Percentiles rank a stretch among this genome's conserved stretches.
Evolutionary conservation across 2,888 invertebrate species (phyloP).

Genomic region (Oeneis ivallda): DNA sequence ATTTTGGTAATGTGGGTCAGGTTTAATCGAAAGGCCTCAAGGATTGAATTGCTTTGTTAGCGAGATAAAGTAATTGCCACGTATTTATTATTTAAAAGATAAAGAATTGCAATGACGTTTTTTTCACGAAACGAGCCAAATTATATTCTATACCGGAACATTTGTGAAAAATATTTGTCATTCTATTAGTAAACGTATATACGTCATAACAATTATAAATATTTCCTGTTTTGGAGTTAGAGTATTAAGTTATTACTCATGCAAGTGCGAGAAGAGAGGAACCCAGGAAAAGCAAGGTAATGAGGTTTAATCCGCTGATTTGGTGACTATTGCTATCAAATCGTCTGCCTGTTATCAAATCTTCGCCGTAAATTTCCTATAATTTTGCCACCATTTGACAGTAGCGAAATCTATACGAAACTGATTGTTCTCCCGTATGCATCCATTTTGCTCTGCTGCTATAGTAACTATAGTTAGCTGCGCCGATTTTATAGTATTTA

Average conservation of each 20-base stretch:
- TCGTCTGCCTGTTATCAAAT: too few relatives aligned
- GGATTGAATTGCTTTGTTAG: slow-evolving; percentile 36
- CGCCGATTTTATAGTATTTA: too few relatives aligned
- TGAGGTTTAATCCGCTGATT: too few relatives aligned
- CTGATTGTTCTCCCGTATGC: too few relatives aligned
- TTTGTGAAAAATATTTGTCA: slow-evolving; percentile 20
- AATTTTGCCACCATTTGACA: too few relatives aligned
- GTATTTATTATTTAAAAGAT: slow-evolving; percentile 18
- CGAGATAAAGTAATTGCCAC: slow-evolving; percentile 22
- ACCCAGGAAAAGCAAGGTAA: too few relatives aligned
- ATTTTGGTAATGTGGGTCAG: slow-evolving; percentile 48
- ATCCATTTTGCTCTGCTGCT: too few relatives aligned
- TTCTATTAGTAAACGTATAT: background rate
- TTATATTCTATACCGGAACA: slow-evolving; percentile 11
- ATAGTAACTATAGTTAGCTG: too few relatives aligned
- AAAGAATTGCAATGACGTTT: background rate
- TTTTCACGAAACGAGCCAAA: slow-evolving; percentile 3
- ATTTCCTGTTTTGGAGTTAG: background rate
- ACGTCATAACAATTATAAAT: slow-evolving; percentile 6
- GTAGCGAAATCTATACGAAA: too few relatives aligned
- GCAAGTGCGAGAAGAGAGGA: too few relatives aligned
- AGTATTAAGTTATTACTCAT: background rate
- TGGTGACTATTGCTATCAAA: too few relatives aligned
- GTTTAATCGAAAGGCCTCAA: slow-evolving; percentile 47
- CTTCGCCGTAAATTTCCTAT: too few relatives aligned